These are phyloP conservation scores for Tichodroma muraria DNA, from an alignment of 2,113 vertebrate genomes.

Conservation along the genomic window DNA sequence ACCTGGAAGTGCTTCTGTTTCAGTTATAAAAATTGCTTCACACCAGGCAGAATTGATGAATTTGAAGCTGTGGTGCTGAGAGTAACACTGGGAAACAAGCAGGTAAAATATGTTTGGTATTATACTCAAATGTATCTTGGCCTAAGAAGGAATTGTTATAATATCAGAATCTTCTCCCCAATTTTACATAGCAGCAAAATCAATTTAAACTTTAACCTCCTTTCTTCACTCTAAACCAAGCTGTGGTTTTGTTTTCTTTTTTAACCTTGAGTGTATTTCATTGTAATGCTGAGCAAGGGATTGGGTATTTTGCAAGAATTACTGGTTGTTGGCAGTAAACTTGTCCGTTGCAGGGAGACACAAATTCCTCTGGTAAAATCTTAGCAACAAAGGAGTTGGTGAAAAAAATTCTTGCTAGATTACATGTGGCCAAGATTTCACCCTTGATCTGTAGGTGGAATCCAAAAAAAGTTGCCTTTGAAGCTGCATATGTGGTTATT, in stretches of 20 bases:
- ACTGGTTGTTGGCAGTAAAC: background rate
- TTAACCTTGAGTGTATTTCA: background rate
- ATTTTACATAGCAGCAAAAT: background rate
- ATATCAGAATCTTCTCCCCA: background rate
- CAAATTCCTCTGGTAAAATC: background rate
- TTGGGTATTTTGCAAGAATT: background rate
- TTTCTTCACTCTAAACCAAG: background rate
- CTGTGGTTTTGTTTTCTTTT: background rate
- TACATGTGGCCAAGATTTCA: background rate
- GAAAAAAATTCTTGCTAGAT: background rate
- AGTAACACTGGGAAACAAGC: background rate
- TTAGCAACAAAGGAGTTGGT: background rate
- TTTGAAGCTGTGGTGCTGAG: background rate
- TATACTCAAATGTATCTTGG: background rate
- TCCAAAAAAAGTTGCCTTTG: background rate
- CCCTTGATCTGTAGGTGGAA: constrained; percentile 3
- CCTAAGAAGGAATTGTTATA: background rate
- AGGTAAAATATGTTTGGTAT: background rate
- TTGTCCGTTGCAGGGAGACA: background rate
- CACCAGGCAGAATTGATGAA: background rate
- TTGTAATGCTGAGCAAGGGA: background rate
- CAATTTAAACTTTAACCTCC: background rate
- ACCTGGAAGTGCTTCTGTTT: background rate
- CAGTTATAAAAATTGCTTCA: background rate
- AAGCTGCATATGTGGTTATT: background rate